These are phyloP conservation scores for Chrysolina oricalcia DNA, from an alignment of 2,888 invertebrate genomes.

Conservation along the genomic window DNA sequence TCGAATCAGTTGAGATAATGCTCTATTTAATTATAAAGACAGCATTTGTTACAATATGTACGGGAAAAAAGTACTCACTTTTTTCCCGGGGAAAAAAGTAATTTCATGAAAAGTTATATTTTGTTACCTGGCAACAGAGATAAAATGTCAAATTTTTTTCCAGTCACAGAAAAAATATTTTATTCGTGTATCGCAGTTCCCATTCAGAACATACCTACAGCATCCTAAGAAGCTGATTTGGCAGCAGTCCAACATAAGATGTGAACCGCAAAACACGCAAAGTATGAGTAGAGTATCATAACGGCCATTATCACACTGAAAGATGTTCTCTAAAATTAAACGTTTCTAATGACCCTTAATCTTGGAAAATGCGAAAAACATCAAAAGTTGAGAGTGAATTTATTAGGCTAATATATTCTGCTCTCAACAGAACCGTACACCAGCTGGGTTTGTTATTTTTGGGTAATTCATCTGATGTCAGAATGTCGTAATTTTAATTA, in stretches of 20 bases:
- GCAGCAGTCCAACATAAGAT: background rate
- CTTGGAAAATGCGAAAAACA: slow-evolving; percentile 43
- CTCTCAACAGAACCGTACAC: slow-evolving; percentile 55
- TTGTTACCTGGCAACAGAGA: too few relatives aligned
- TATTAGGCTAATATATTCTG: slow-evolving; percentile 55
- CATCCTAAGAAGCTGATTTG: background rate
- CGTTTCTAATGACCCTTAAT: slow-evolving; percentile 38
- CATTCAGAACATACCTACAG: too few relatives aligned
- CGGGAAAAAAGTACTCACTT: too few relatives aligned
- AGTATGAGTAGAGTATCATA: background rate
- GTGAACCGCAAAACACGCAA: background rate
- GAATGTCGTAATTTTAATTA: slow-evolving; percentile 53
- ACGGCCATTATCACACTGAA: background rate
- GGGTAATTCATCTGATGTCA: slow-evolving; percentile 59
- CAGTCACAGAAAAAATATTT: too few relatives aligned
- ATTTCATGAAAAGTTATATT: too few relatives aligned
- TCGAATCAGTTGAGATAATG: too few relatives aligned
- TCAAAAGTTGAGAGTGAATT: slow-evolving; percentile 51
- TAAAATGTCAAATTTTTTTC: too few relatives aligned
- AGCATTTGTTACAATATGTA: too few relatives aligned
- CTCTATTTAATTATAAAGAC: too few relatives aligned
- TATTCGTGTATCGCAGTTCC: too few relatives aligned
- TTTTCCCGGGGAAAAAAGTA: too few relatives aligned
- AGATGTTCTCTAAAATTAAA: slow-evolving; percentile 23
- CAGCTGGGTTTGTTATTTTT: slow-evolving; percentile 59